These are phyloP conservation scores for Drosophila malerkotliana DNA, from an alignment of 1,140 invertebrate genomes.

Conservation along the genomic window DNA sequence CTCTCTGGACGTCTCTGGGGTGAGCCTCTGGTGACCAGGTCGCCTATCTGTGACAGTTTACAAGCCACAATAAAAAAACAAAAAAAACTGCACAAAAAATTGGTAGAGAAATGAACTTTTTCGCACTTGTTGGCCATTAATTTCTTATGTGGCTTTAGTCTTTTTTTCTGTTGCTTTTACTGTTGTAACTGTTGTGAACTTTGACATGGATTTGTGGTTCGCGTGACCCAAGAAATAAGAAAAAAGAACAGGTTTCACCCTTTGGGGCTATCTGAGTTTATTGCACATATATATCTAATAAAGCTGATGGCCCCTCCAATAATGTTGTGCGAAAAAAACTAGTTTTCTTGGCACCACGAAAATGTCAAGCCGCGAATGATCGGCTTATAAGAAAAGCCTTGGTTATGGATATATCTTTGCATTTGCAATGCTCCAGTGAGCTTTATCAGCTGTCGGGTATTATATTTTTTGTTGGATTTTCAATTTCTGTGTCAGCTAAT, in stretches of 20 bases:
- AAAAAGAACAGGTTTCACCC: constrained; percentile 1
- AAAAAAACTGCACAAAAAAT: background rate
- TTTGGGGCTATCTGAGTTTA: background rate
- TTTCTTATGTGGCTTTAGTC: constrained; percentile 36
- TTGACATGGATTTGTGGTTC: constrained; percentile 47
- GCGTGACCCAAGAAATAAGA: constrained; percentile 22
- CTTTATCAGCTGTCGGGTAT: background rate
- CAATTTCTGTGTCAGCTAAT: constrained; percentile 57
- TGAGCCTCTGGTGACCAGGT: constrained; percentile 38
- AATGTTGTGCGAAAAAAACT: constrained; percentile 24
- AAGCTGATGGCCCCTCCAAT: constrained; percentile 39
- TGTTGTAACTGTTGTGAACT: constrained; percentile 49
- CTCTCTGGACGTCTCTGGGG: constrained; percentile 28
- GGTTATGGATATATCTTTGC: constrained; percentile 35
- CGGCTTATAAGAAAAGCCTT: constrained; percentile 43
- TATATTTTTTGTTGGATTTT: constrained; percentile 2
- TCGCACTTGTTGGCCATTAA: constrained; percentile 70
- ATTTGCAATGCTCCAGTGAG: constrained; percentile 46
- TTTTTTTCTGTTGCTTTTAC: constrained; percentile 26
- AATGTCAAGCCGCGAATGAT: constrained; percentile 48
- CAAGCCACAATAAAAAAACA: constrained; percentile 30
- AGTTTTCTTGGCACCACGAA: constrained; percentile 16
- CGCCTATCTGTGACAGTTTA: constrained; percentile 47
- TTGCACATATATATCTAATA: constrained; percentile 22
- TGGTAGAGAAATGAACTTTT: constrained; percentile 59